A percentile compares a stretch with the other conserved stretches of the same genome.
phyloP scores from a whole-genome alignment of 2,113 vertebrate genomes.

The Pollimyrus isidori region DNA sequence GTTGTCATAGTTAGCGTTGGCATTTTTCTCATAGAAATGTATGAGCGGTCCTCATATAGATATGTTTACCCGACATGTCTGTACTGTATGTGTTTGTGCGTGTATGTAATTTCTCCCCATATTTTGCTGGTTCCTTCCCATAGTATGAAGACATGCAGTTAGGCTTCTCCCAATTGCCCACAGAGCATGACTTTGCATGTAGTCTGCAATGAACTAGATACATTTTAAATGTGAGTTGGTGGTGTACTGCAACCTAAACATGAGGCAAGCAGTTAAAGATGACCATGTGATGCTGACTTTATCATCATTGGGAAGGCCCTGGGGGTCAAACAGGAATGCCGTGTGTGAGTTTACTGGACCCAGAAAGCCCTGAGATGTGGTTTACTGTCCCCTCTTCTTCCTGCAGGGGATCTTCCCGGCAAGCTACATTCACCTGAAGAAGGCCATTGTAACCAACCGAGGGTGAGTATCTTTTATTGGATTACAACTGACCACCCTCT shows the following conservation, averaged over 20 bases:
- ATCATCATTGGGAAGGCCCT: background rate
- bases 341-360: background rate
- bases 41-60: no score
- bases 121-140: background rate
- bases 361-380: background rate
- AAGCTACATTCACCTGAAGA: slow-evolving; percentile 57
- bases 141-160: background rate
- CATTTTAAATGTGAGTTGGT: background rate
- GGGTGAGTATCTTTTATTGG: slow-evolving; percentile 45
- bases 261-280: background rate
- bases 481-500: background rate
- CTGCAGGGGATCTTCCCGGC: slow-evolving; percentile 60
- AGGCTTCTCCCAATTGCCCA: background rate
- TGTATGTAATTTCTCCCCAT: background rate
- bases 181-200: background rate
- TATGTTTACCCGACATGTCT: background rate
- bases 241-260: background rate
- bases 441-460: slow-evolving; percentile 55
- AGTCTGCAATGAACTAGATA: background rate
- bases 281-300: background rate
- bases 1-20: no score
- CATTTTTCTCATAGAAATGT: no score
- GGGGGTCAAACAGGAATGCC: background rate
- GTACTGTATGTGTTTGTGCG: background rate
- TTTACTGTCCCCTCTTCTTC: background rate